Conservation (phyloP, 64 coral and sea anemone species). For the Exaiptasia diaphana region DNA sequence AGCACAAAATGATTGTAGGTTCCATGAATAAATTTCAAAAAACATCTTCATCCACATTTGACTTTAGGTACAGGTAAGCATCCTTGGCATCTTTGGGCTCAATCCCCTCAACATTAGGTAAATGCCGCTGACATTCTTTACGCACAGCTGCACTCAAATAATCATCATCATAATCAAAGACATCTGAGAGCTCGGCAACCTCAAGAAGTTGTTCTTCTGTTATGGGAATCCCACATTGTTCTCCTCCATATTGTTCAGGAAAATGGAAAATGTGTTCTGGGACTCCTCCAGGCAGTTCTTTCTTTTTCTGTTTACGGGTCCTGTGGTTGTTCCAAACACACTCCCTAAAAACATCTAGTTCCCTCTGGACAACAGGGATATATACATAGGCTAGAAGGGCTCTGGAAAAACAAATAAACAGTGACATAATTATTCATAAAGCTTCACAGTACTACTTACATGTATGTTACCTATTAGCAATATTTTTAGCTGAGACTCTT, state of each 20-base stretch:
- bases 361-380: constrained; percentile 57
- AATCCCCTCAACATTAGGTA: constrained; percentile 36
- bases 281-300: constrained; percentile 34
- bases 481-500: no score
- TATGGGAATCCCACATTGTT: constrained; percentile 35
- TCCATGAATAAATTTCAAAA: constrained; percentile 22
- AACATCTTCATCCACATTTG: constrained; percentile 21
- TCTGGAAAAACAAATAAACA: not conserved
- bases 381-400: constrained; percentile 31
- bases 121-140: constrained; percentile 37
- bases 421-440: not conserved
- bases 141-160: constrained; percentile 29
- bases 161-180: constrained; percentile 32
- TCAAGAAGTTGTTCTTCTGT: constrained; percentile 27
- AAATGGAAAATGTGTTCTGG: constrained; percentile 42
- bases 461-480: no score
- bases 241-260: constrained; percentile 41
- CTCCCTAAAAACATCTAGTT: constrained; percentile 38
- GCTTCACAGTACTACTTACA: no score
- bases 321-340: constrained; percentile 54
- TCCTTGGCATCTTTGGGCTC: constrained; percentile 35
- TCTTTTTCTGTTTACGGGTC: constrained; percentile 26
- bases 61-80: constrained; percentile 36
- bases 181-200: constrained; percentile 20
- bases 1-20: not conserved